phyloP scores from a whole-genome alignment of 53 echinoderm and acorn worm species.

The Zoroaster sp. region DNA sequence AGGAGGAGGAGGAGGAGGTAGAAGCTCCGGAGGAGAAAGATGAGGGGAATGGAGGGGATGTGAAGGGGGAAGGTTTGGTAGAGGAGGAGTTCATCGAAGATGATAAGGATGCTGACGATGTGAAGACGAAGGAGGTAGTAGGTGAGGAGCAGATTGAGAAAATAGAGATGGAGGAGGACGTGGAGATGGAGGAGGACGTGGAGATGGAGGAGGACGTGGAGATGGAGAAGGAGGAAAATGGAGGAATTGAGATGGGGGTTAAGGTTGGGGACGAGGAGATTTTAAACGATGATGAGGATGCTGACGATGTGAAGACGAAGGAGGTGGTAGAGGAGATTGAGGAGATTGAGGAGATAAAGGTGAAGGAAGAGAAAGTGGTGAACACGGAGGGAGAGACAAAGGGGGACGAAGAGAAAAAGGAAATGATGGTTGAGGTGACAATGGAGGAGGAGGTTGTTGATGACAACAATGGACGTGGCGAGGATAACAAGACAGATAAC shows the following conservation, averaged over 20 bases:
- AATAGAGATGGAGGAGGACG: not conserved
- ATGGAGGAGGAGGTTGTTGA: not conserved
- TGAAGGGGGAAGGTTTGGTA: not conserved
- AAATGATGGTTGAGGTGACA: not conserved
- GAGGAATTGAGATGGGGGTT: not conserved
- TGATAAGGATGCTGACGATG: too few relatives aligned
- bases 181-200: not conserved
- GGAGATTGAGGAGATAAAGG: not conserved
- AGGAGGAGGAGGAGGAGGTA: not conserved
- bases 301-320: too few relatives aligned
- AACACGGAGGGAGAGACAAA: not conserved
- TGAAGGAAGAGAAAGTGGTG: not conserved
- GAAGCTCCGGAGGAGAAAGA: not conserved
- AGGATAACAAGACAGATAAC: not conserved
- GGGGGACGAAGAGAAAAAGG: not conserved
- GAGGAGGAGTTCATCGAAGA: not conserved
- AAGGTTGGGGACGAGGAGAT: not conserved
- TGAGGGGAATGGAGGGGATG: not conserved
- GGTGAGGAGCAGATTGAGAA: not conserved
- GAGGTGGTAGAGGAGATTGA: not conserved
- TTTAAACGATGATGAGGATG: too few relatives aligned
- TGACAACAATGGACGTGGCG: not conserved
- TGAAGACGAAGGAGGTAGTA: not conserved
- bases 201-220: not conserved
- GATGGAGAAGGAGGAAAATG: not conserved